Evolutionary conservation across 2,888 invertebrate species (phyloP).

Genomic region (Aspidiotus destructor): DNA sequence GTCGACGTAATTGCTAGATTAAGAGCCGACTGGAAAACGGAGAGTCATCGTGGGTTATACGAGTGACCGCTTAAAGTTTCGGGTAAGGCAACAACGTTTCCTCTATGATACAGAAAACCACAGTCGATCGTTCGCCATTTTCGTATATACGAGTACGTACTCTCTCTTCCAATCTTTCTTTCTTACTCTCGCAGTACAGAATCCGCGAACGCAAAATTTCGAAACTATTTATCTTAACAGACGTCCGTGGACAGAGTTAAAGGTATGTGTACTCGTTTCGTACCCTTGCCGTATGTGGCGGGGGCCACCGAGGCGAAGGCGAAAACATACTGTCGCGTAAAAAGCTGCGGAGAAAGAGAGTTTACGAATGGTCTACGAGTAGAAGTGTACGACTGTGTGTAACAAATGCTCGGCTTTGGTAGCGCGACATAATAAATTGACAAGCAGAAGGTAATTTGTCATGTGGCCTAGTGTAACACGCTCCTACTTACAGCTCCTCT

Average conservation of each 20-base stretch:
- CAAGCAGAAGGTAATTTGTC: conserved; percentile 29
- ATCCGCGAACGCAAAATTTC: conserved; percentile 16
- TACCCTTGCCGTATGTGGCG: too few species aligned
- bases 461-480: conserved; percentile 24
- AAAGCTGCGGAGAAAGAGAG: background rate
- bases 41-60: background rate
- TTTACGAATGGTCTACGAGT: conserved; percentile 9
- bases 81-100: too few species aligned
- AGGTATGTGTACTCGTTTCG: background rate
- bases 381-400: conserved; percentile 24
- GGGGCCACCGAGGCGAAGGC: background rate
- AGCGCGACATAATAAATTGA: conserved; percentile 31
- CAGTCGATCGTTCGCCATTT: too few species aligned
- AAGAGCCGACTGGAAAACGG: background rate
- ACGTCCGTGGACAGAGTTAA: conserved; percentile 18
- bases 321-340: conserved; percentile 24
- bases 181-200: background rate
- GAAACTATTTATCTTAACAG: conserved; percentile 27
- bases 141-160: too few species aligned
- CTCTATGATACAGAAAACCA: too few species aligned
- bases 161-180: background rate
- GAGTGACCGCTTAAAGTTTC: background rate
- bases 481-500: background rate
- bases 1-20: conserved; percentile 2
- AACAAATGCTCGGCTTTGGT: conserved; percentile 29